phyloP scores from a whole-genome alignment of 2,888 invertebrate genomes.

The Lithodes maja region DNA sequence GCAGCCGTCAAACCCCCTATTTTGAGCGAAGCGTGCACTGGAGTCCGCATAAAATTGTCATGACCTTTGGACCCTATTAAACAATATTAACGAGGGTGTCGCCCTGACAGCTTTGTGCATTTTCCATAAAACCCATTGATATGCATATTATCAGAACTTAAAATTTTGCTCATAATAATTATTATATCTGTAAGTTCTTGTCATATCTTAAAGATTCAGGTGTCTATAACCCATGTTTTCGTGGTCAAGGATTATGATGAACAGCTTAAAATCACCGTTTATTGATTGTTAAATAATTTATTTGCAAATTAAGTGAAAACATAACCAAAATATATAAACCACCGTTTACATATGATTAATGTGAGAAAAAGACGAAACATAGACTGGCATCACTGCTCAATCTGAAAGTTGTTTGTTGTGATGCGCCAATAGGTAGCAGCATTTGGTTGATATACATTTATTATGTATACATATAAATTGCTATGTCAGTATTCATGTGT shows the following conservation, averaged over 20 bases:
- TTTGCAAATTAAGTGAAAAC: conserved; percentile 25
- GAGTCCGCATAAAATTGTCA: not conserved
- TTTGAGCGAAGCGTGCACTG: too few species aligned
- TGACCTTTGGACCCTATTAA: conserved; percentile 8
- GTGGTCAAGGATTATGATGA: conserved; percentile 33
- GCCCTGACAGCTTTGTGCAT: conserved; percentile 1
- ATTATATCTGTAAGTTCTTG: not conserved
- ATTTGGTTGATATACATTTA: too few species aligned
- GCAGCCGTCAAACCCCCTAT: too few species aligned
- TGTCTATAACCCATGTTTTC: conserved; percentile 25
- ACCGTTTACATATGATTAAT: too few species aligned
- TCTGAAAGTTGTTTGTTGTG: too few species aligned
- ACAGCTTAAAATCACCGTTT: conserved; percentile 10
- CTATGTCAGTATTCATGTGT: too few species aligned
- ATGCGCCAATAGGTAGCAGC: too few species aligned
- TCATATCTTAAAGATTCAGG: not conserved
- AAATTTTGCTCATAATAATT: conserved; percentile 12
- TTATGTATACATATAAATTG: too few species aligned
- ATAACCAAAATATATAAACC: too few species aligned
- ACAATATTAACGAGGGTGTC: conserved; percentile 13
- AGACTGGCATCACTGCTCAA: too few species aligned
- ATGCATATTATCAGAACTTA: conserved; percentile 6
- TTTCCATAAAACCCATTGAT: conserved; percentile 5
- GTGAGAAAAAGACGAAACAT: too few species aligned
- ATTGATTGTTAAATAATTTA: conserved; percentile 7